These are phyloP conservation scores for Euphydryas editha DNA, from an alignment of 2,888 invertebrate species.

Conservation along the genomic window DNA sequence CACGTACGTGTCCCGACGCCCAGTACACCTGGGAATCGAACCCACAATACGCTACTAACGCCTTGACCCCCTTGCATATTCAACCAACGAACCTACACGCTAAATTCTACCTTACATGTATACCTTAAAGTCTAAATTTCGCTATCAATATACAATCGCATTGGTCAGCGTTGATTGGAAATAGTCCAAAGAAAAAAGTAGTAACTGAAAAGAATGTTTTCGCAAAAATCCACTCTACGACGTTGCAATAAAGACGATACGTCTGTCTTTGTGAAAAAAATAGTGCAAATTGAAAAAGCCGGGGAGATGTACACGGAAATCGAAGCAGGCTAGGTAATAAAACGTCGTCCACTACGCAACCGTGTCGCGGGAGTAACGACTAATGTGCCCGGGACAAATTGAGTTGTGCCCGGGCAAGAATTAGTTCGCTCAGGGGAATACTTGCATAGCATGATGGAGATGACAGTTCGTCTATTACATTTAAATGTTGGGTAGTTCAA, in stretches of 20 bases:
- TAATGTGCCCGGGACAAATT: slow-evolving; percentile 80
- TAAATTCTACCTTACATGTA: slow-evolving; percentile 49
- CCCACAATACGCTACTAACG: slow-evolving; percentile 77
- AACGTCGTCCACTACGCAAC: slow-evolving; percentile 65
- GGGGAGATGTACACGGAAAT: slow-evolving; percentile 47
- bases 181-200: slow-evolving; percentile 49
- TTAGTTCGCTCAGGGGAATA: slow-evolving; percentile 73
- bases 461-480: slow-evolving; percentile 48
- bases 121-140: slow-evolving; percentile 47
- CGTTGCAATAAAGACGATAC: slow-evolving; percentile 33
- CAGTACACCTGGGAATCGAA: slow-evolving; percentile 83
- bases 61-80: slow-evolving; percentile 64
- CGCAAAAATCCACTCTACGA: slow-evolving; percentile 49
- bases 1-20: slow-evolving; percentile 76
- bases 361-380: slow-evolving; percentile 72
- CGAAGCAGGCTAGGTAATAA: slow-evolving; percentile 63
- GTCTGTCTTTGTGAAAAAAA: slow-evolving; percentile 38
- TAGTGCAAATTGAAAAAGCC: slow-evolving; percentile 78
- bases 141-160: slow-evolving; percentile 21
- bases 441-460: slow-evolving; percentile 46
- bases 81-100: slow-evolving; percentile 28
- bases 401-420: slow-evolving; percentile 77
- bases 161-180: slow-evolving; percentile 78
- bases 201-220: slow-evolving; percentile 45
- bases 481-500: slow-evolving; percentile 26